phyloP scores from a whole-genome alignment of 1,140 invertebrate genomes.

The Aphaenogaster ashmeadi region DNA sequence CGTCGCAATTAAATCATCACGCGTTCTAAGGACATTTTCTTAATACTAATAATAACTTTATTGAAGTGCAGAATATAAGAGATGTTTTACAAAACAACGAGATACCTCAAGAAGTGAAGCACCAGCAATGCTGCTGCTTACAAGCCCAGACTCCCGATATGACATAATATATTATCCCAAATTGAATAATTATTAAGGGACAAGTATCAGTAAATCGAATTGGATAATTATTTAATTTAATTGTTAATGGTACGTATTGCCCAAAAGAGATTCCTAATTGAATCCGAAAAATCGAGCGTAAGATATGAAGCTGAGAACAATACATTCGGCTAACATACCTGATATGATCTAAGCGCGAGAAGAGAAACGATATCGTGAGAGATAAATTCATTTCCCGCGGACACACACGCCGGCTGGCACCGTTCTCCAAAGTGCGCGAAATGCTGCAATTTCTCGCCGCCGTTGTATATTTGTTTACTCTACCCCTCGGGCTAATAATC shows the following conservation, averaged over 20 bases:
- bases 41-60: not conserved
- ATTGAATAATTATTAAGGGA: not conserved
- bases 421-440: slow-evolving; percentile 13
- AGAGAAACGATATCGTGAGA: not conserved
- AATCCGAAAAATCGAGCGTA: not conserved
- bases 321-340: not conserved
- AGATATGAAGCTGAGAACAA: not conserved
- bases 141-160: not conserved
- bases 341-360: not conserved
- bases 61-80: no score
- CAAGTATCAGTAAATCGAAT: not conserved
- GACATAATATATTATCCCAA: not conserved
- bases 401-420: not conserved
- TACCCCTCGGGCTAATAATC: not conserved
- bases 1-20: not conserved
- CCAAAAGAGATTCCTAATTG: not conserved
- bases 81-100: no score
- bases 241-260: not conserved
- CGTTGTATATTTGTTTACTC: not conserved
- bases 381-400: slow-evolving; percentile 9
- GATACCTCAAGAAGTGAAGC: no score
- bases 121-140: no score
- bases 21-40: not conserved
- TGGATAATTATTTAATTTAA: slow-evolving; percentile 2
- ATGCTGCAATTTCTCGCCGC: slow-evolving; percentile 23